Evolutionary conservation across 37 sponge, comb jelly and placozoan genomes (phyloP).

Genomic region (Agelas oroides): DNA sequence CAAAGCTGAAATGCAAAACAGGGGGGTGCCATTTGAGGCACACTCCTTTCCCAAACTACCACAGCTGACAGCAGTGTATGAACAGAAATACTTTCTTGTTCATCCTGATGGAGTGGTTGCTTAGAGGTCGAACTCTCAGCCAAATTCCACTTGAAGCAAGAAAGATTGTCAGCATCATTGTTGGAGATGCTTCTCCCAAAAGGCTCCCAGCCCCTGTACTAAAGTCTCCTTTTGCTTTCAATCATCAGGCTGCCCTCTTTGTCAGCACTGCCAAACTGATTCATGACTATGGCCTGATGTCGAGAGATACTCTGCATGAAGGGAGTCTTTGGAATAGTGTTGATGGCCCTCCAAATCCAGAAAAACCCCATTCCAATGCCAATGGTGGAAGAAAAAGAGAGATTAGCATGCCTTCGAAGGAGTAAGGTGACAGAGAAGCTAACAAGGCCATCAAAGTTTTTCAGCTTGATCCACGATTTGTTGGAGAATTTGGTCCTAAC

Average conservation of each 20-base stretch:
- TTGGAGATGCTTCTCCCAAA: constrained; percentile 40
- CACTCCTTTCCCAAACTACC: constrained; percentile 24
- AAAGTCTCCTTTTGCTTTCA: too few relatives aligned
- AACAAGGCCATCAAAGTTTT: constrained; percentile 49
- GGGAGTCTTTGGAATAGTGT: background rate
- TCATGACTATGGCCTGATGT: constrained; percentile 52
- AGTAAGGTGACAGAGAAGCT: constrained; percentile 12
- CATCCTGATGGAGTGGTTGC: constrained; percentile 80
- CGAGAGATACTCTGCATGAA: constrained; percentile 56
- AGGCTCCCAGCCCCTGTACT: background rate
- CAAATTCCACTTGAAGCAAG: constrained; percentile 46
- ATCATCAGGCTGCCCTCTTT: background rate
- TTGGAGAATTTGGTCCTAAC: constrained; percentile 60
- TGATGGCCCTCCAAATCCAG: constrained; percentile 15
- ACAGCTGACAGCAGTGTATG: constrained; percentile 50
- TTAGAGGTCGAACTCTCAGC: constrained; percentile 78
- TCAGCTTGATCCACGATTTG: constrained; percentile 30
- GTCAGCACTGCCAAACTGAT: background rate
- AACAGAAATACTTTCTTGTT: constrained; percentile 74
- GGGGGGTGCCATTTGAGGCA: constrained; percentile 42
- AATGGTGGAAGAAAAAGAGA: constrained; percentile 21
- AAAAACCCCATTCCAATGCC: background rate
- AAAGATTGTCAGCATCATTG: constrained; percentile 33
- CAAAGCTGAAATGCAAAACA: constrained; percentile 38
- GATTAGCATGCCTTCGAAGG: constrained; percentile 2